Evolutionary conservation across 1,140 invertebrate species (phyloP).

Genomic region (Trigoniulus corallinus): DNA sequence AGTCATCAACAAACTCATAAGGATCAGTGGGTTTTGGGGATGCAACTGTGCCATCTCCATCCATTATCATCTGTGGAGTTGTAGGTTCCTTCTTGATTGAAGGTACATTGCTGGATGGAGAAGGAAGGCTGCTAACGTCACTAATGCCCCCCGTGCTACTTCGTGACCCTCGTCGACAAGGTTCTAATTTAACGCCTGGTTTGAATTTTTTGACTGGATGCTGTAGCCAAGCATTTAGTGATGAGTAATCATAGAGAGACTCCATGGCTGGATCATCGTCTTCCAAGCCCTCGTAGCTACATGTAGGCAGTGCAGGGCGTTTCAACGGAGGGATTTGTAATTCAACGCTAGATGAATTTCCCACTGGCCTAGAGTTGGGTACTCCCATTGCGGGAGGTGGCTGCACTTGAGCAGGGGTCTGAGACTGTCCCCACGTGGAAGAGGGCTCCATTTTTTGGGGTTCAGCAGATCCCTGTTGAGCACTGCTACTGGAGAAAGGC

Average conservation of each 20-base stretch:
- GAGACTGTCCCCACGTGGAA: no score
- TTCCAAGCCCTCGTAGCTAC: conserved; percentile 50
- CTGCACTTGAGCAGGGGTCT: background rate
- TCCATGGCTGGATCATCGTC: conserved; percentile 63
- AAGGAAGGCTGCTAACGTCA: conserved; percentile 1
- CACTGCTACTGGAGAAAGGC: no score
- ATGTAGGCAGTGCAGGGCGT: conserved; percentile 45
- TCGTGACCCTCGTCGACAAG: no score
- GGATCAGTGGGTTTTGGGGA: conserved; percentile 33
- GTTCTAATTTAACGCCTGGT: conserved; percentile 10
- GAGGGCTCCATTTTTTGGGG: no score
- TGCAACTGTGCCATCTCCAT: background rate
- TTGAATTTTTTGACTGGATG: conserved; percentile 74
- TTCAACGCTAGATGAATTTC: conserved; percentile 1
- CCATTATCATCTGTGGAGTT: conserved; percentile 2
- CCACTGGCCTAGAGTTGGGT: no score
- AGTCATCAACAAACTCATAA: conserved; percentile 49
- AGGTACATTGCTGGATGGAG: background rate
- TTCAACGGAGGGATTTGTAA: conserved; percentile 14
- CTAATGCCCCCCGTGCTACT: background rate
- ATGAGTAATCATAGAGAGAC: conserved; percentile 73
- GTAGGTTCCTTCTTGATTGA: conserved; percentile 4
- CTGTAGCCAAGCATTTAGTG: conserved; percentile 67
- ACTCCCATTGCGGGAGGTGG: background rate
- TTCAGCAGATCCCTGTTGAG: no score